Conservation (phyloP, 1,140 invertebrate species). For the Bombus sylvicola region DNA sequence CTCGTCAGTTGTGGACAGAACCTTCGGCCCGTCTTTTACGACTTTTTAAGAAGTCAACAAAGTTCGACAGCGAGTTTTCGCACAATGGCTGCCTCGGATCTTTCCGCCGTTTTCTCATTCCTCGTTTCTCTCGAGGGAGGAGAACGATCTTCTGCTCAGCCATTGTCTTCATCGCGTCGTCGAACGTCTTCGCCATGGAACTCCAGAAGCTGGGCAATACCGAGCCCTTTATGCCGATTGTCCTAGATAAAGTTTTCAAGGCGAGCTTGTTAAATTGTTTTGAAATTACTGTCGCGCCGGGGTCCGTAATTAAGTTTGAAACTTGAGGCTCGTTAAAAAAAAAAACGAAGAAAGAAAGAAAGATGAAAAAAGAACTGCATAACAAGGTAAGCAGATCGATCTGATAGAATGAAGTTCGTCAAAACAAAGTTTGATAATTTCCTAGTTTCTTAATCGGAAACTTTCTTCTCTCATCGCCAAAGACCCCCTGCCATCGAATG, state of each 20-base stretch:
- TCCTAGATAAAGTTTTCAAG: slow-evolving; percentile 59
- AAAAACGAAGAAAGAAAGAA: not conserved
- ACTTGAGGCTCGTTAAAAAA: not conserved
- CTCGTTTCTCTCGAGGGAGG: not conserved
- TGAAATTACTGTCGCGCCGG: slow-evolving; percentile 41
- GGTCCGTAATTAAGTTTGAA: slow-evolving; percentile 54
- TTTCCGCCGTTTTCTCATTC: slow-evolving; percentile 8
- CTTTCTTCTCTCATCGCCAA: not conserved
- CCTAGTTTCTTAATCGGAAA: not conserved
- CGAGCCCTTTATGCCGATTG: slow-evolving; percentile 60
- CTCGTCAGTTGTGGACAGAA: slow-evolving; percentile 61
- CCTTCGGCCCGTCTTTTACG: slow-evolving; percentile 63
- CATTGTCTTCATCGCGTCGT: slow-evolving; percentile 61
- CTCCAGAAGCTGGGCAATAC: slow-evolving; percentile 17
- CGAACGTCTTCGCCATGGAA: slow-evolving; percentile 41
- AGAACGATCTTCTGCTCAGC: not conserved
- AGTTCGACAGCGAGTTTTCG: slow-evolving; percentile 67
- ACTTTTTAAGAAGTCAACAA: slow-evolving; percentile 69
- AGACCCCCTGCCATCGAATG: not conserved
- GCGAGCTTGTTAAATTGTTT: slow-evolving; percentile 62
- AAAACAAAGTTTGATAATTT: slow-evolving; percentile 10
- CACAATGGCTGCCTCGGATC: slow-evolving; percentile 61
- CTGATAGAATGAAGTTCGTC: not conserved
- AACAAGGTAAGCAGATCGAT: slow-evolving; percentile 25
- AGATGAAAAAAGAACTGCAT: not conserved